phyloP scores from a whole-genome alignment of 2,797 vertebrate genomes.

The Morus bassanus region DNA sequence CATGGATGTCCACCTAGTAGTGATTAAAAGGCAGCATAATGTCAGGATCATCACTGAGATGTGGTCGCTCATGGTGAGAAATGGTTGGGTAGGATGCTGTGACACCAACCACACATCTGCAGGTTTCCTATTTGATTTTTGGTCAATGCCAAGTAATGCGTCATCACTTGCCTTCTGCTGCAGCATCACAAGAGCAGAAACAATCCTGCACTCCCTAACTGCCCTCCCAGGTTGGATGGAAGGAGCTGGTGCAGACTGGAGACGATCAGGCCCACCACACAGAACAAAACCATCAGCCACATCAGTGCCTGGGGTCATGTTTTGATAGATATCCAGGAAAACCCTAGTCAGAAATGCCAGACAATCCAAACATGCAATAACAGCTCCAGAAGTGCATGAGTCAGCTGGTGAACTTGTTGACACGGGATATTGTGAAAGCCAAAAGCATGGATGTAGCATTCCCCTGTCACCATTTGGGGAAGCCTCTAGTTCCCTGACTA shows the following conservation, averaged over 20 bases:
- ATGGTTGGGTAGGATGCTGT: not conserved
- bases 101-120: conserved; percentile 32
- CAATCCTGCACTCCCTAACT: not conserved
- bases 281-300: not conserved
- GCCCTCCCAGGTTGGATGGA: not conserved
- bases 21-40: not conserved
- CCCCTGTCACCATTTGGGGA: not conserved
- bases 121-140: not conserved
- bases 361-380: not conserved
- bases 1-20: not conserved
- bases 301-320: fast-evolving
- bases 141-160: not conserved
- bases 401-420: not conserved
- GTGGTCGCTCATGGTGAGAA: not conserved
- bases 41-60: not conserved
- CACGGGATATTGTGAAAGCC: not conserved
- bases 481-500: not conserved
- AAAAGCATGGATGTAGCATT: not conserved
- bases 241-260: not conserved
- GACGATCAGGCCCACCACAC: not conserved
- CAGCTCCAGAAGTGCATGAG: not conserved
- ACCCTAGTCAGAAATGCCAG: not conserved
- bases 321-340: not conserved
- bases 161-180: not conserved
- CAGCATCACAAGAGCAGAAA: not conserved